Percentiles rank a stretch among this genome's conserved stretches.
These are phyloP conservation scores for Meiosimyza platycephala DNA, from an alignment of 2,888 invertebrate genomes.

Conservation along the genomic window DNA sequence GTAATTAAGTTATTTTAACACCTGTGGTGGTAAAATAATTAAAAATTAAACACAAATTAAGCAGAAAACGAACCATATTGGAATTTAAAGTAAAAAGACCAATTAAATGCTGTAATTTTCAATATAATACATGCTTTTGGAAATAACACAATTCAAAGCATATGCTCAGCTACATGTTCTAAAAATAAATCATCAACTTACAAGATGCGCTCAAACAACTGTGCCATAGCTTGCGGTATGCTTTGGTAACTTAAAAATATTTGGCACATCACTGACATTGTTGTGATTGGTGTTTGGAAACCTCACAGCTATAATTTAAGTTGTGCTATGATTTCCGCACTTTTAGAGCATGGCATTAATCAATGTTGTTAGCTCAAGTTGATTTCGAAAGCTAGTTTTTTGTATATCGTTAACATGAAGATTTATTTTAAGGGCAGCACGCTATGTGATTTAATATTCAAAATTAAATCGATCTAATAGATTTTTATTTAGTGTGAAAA, in stretches of 20 bases:
- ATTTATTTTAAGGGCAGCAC: neutral
- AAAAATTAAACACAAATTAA: too few relatives aligned
- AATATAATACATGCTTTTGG: neutral
- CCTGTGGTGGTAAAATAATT: too few relatives aligned
- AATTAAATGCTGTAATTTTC: too few relatives aligned
- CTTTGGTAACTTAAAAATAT: neutral
- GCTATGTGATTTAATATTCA: too few relatives aligned
- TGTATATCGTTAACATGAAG: neutral
- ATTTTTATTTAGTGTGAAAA: too few relatives aligned
- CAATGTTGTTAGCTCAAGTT: neutral
- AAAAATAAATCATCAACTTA: neutral
- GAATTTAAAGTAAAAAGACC: too few relatives aligned
- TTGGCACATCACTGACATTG: neutral
- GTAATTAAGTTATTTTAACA: too few relatives aligned
- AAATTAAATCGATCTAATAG: too few relatives aligned
- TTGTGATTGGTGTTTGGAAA: neutral
- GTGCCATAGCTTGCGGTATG: neutral
- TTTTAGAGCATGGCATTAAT: neutral
- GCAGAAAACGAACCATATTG: too few relatives aligned
- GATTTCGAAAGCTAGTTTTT: neutral
- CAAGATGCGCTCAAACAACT: neutral
- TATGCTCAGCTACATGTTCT: neutral
- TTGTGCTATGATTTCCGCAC: slow-evolving; percentile 3
- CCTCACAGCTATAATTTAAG: too few relatives aligned
- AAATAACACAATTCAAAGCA: neutral